Percentiles rank a stretch among this genome's conserved stretches.
Conservation (phyloP, 2,888 invertebrate species). For the Aphodius granarius region DNA sequence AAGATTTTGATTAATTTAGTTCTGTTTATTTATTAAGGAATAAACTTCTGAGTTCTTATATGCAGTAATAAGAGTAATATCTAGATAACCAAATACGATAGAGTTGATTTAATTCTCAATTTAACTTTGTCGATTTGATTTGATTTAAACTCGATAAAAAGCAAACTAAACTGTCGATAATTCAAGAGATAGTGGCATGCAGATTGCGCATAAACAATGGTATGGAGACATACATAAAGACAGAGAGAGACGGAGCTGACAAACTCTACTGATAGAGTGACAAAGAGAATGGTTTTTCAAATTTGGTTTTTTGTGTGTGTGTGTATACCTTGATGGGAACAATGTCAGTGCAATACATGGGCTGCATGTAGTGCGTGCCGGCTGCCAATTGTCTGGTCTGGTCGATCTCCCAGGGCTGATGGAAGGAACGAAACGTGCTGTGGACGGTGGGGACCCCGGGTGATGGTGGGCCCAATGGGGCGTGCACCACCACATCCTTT, state of each 20-base stretch:
- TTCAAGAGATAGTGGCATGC: constrained; percentile 2
- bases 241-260: not conserved
- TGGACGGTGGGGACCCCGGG: constrained; percentile 54
- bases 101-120: too few relatives aligned
- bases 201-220: constrained; percentile 11
- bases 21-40: too few relatives aligned
- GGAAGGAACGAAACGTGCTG: constrained; percentile 61
- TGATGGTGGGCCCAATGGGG: constrained; percentile 51
- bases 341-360: constrained; percentile 57
- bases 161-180: constrained; percentile 3
- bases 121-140: not conserved
- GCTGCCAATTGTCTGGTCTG: constrained; percentile 59
- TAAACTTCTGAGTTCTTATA: too few relatives aligned
- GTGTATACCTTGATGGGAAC: constrained; percentile 59
- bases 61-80: too few relatives aligned
- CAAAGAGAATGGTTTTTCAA: not conserved
- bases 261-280: too few relatives aligned
- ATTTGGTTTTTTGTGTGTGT: constrained; percentile 24
- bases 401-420: constrained; percentile 71
- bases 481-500: constrained; percentile 56
- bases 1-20: too few relatives aligned
- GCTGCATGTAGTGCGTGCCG: constrained; percentile 50
- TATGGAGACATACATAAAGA: not conserved
- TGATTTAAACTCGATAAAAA: not conserved
- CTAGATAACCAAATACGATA: too few relatives aligned